These are phyloP conservation scores for Leptopilina drosophilae DNA, from an alignment of 2,888 invertebrate species.

Conservation along the genomic window DNA sequence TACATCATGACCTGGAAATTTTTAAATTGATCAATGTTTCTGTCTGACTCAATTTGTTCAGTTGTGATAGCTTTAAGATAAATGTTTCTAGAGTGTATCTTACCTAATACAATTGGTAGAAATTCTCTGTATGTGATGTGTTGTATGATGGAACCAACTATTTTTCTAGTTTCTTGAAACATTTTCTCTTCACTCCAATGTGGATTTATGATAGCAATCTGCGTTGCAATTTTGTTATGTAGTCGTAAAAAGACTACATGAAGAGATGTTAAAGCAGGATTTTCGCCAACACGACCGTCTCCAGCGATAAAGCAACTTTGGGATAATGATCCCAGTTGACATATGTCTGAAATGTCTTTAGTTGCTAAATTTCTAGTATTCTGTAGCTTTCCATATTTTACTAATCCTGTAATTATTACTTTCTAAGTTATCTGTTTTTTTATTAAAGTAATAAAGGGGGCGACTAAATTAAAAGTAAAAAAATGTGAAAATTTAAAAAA, in stretches of 20 bases:
- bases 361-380: slow-evolving; percentile 81
- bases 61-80: background rate
- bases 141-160: slow-evolving; percentile 89
- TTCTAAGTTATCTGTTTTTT: too few relatives aligned
- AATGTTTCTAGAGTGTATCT: slow-evolving; percentile 47
- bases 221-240: slow-evolving; percentile 87
- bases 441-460: too few relatives aligned
- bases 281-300: slow-evolving; percentile 88
- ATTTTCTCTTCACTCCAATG: slow-evolving; percentile 94
- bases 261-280: slow-evolving; percentile 86
- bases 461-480: too few relatives aligned
- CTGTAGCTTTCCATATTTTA: slow-evolving; percentile 82
- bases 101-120: slow-evolving; percentile 87
- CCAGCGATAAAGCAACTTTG: slow-evolving; percentile 88
- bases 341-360: slow-evolving; percentile 81
- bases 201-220: slow-evolving; percentile 85
- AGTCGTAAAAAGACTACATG: slow-evolving; percentile 87
- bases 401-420: slow-evolving; percentile 66
- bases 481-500: too few relatives aligned
- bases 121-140: slow-evolving; percentile 92
- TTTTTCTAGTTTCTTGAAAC: slow-evolving; percentile 90
- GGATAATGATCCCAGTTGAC: slow-evolving; percentile 84
- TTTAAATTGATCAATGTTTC: background rate
- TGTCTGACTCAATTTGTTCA: background rate
- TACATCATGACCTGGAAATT: slow-evolving; percentile 82